These are phyloP conservation scores for Mythimna albipuncta DNA, from an alignment of 2,888 invertebrate species.

Conservation along the genomic window DNA sequence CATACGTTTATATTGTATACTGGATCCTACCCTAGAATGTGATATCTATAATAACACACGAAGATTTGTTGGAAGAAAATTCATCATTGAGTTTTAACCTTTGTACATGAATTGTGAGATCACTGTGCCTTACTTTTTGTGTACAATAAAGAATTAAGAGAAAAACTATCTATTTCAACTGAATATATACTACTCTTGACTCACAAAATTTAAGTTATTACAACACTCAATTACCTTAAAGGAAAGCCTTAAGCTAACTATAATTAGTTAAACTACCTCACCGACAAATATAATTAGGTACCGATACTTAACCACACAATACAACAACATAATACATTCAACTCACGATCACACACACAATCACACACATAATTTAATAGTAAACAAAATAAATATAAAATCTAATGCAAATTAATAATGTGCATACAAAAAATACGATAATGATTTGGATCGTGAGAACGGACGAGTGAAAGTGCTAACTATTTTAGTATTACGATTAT, in stretches of 20 bases:
- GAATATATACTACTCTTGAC: background rate
- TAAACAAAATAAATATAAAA: conserved; percentile 59
- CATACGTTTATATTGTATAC: too few species aligned
- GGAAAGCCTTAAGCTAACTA: conserved; percentile 6
- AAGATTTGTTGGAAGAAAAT: too few species aligned
- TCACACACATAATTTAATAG: conserved; percentile 50
- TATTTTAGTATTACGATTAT: conserved; percentile 57
- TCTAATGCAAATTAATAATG: conserved; percentile 68
- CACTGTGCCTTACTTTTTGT: too few species aligned
- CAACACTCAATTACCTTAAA: background rate
- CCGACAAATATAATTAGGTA: conserved; percentile 27
- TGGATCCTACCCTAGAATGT: too few species aligned
- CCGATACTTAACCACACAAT: conserved; percentile 19
- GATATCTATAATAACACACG: too few species aligned
- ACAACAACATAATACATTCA: conserved; percentile 10
- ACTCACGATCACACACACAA: conserved; percentile 19
- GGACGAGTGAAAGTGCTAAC: conserved; percentile 67
- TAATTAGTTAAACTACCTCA: conserved; percentile 25
- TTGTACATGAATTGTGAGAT: too few species aligned
- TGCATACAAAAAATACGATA: conserved; percentile 65
- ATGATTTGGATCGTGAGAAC: conserved; percentile 69
- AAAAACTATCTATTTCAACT: too few species aligned
- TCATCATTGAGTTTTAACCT: too few species aligned
- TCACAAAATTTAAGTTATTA: background rate
- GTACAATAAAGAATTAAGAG: too few species aligned